Base-by-base conservation (phyloP, 1,140 invertebrate species). In the Rhizoglyphus robini region DNA sequence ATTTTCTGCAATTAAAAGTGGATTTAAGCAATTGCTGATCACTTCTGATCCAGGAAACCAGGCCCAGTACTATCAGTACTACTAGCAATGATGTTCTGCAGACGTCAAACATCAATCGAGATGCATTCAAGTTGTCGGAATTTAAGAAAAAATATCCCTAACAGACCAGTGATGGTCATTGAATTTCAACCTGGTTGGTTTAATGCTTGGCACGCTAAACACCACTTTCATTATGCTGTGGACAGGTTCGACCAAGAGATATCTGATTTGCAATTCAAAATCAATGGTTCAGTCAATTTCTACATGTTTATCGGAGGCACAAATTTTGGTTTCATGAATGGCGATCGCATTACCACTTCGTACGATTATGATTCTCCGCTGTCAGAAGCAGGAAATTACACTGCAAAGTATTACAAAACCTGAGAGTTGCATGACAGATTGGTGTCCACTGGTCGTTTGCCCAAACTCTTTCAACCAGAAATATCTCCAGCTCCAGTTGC, bases 331-430 rank as follows among this genome's bases (percentile, higher is more conserved):
- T 69, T 69, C 34, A 29, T 15, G 4, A 69, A 69, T 58, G 68
- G 68, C 8, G 18, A 8, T 69, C 58, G 75, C 41, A 71, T 74
- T 4, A 73, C 74, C 3, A 81, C 79, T 3, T 77, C 74, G 51
- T 81, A 81, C 70, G 79, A 81, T 68, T 81, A 79, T 68, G 78
- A 79, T 69, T 74, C 77, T 4, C 79, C 79, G 2, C 69, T 81
- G n/a, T 74, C 72, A n/a, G 79, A 81, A 69, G 72, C 75, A 48
- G 79, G 79, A 4, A 78, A 79, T 66, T 73, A 76, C 29, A 78
- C 76, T 46, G 68, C 72, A 25, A 78, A 79, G 70, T 80, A 78
- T 69, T 68, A 70, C 4, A 73, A 73, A n/a, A 71, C 79, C 18
- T 69, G 75, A 68, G 68, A 75, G n/a, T 68, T 75, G 4, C 75